Evolutionary conservation across 1,140 invertebrate species (phyloP), one percentile per base, ranked within the genome.

Genomic region (Elysia chlorotica): DNA sequence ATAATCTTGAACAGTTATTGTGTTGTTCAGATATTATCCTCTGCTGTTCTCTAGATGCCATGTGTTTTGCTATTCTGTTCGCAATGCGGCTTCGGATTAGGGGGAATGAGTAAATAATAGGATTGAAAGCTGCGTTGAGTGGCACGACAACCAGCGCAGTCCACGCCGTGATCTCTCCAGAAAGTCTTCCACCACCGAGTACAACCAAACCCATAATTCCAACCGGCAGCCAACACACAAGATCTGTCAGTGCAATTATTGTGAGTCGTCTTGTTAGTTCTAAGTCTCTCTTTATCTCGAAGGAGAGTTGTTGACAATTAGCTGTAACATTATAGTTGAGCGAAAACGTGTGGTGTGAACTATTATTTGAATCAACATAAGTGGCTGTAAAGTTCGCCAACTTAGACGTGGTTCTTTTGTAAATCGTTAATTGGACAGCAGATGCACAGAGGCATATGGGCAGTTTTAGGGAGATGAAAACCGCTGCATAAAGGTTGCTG

Each of bases 171-270:
- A 69, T 73, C n/a, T 73, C 69, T 19, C 41, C 14, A 21, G 30
- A 17, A 17, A 77, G 53, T 25, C 56, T 31, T 5, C 61, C 25
- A 23, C 73, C 73, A 5, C 33, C 23, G 14, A 74, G 38, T 5
- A 75, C 57, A 17, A 76, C 33, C 19, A 79, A 54, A 2, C 79
- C 79, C 74, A 80, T 68, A 19, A 76, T n/a, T 4, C 74, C 67
- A 10, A 80, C 71, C n/a, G 79, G 79, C 56, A 78, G 74, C 79
- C 79, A 80, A 65, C 76, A 78, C 4, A 78, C 25, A 35, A 76
- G 75, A 28, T 80, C 74, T 23, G 76, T 72, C 2, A 78, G 61
- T 1, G 71, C 75, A 10, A 80, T 61, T 1, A 75, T 35, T n/a
- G 72, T 65, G 23, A 80, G 65, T 28, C 62, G 53, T 56, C 66